Percentiles rank a stretch among this genome's conserved stretches.
These are phyloP conservation scores for Erithacus rubecula DNA, from an alignment of 2,797 vertebrate species.

Conservation along the genomic window DNA sequence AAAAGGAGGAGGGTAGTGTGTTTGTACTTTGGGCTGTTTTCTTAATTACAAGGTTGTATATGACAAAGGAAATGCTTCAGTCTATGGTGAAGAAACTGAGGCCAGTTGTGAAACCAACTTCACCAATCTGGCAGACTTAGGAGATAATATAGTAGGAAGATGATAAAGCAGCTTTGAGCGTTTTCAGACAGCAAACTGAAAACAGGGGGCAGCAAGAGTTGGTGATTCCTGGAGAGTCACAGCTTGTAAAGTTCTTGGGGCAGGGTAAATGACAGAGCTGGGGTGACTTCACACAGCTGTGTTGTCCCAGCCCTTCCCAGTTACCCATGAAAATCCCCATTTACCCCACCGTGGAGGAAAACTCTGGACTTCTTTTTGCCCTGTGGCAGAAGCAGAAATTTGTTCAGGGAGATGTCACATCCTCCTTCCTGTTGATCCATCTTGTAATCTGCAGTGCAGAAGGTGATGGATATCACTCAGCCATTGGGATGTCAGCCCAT, in stretches of 20 bases:
- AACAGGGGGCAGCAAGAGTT: fast-evolving
- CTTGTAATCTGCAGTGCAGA: not conserved
- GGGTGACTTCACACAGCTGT: not conserved
- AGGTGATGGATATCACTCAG: not conserved
- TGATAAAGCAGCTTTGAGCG: not conserved
- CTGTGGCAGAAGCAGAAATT: not conserved
- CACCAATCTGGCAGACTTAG: not conserved
- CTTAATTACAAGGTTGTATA: conserved; percentile 36
- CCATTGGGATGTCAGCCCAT: not conserved
- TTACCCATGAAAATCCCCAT: fast-evolving
- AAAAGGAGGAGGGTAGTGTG: not conserved
- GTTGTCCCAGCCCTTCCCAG: not conserved
- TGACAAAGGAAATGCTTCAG: not conserved
- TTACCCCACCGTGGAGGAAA: not conserved
- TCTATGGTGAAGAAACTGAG: not conserved
- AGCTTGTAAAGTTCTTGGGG: not conserved
- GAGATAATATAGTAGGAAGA: not conserved
- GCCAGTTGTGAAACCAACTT: not conserved
- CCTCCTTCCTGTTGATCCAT: not conserved
- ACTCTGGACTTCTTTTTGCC: not conserved
- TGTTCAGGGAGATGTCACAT: not conserved
- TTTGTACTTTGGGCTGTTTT: conserved; percentile 18
- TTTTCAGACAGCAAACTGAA: not conserved
- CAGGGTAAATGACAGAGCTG: not conserved
- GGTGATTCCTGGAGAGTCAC: not conserved